Evolutionary conservation across 1,140 invertebrate genomes (phyloP).

Genomic region (Mylabris phalerata): DNA sequence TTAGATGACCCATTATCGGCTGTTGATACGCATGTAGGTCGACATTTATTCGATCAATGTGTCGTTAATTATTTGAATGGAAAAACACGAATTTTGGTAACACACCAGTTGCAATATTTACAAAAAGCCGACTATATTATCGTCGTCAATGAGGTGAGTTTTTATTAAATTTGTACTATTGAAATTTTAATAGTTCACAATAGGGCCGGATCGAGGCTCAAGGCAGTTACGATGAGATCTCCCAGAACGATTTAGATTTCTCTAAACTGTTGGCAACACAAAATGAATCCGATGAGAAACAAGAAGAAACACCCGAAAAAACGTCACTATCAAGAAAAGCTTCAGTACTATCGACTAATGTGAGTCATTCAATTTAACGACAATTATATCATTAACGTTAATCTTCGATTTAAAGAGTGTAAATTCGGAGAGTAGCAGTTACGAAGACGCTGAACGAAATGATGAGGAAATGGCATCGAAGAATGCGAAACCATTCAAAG

Average conservation of each 20-base stretch:
- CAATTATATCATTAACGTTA: no score
- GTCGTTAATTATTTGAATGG: conserved; percentile 52
- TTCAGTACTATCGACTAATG: conserved; percentile 6
- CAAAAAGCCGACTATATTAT: conserved; percentile 68
- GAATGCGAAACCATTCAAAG: conserved; percentile 19
- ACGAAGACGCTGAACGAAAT: conserved; percentile 14
- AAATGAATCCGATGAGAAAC: conserved; percentile 12
- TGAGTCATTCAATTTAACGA: background rate
- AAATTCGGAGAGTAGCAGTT: background rate
- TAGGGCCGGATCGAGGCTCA: conserved; percentile 49
- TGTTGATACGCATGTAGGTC: conserved; percentile 60
- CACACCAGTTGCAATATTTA: conserved; percentile 79
- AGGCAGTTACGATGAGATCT: conserved; percentile 51
- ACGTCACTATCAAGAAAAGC: background rate
- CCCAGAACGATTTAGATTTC: conserved; percentile 50
- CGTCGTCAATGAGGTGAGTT: conserved; percentile 63
- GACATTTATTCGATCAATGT: conserved; percentile 60
- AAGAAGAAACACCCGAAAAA: background rate
- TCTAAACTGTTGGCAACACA: conserved; percentile 43
- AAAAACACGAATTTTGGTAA: conserved; percentile 67
- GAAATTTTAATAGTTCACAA: background rate
- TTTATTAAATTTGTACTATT: background rate
- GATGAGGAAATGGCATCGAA: conserved; percentile 18
- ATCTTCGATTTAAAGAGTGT: background rate
- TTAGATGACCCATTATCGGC: conserved; percentile 77